Evolutionary conservation across 2,888 invertebrate genomes (phyloP).

Genomic region (Ypsolopha scabrella): DNA sequence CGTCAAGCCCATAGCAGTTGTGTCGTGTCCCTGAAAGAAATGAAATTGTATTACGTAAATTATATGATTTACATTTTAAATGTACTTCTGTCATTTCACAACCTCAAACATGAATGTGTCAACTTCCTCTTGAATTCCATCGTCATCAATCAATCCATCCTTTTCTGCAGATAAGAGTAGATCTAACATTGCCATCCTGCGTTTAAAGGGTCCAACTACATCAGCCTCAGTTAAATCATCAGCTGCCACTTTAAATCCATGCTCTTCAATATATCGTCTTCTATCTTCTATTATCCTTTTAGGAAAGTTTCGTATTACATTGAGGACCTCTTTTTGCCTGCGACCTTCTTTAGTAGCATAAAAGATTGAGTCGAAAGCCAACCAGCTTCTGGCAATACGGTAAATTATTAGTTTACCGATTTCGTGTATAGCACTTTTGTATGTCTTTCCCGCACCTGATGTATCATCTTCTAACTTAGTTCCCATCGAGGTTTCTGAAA

Average conservation of each 20-base stretch:
- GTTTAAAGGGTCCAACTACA: slow-evolving; percentile 38
- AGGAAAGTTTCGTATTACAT: slow-evolving; percentile 41
- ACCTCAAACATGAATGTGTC: slow-evolving; percentile 76
- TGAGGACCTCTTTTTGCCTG: slow-evolving; percentile 45
- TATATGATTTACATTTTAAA: neutral
- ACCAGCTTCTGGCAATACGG: slow-evolving; percentile 66
- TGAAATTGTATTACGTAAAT: neutral
- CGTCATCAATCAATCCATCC: slow-evolving; percentile 51
- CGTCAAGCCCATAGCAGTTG: slow-evolving; percentile 26
- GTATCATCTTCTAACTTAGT: slow-evolving; percentile 62
- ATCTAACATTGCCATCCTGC: slow-evolving; percentile 67
- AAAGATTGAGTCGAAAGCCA: slow-evolving; percentile 67
- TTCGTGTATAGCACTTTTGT: slow-evolving; percentile 68
- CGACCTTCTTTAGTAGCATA: slow-evolving; percentile 55
- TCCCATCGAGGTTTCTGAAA: slow-evolving; percentile 78
- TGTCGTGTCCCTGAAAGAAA: slow-evolving; percentile 30
- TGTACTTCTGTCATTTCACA: neutral
- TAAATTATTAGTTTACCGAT: slow-evolving; percentile 43
- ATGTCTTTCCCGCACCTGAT: slow-evolving; percentile 49
- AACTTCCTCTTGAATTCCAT: slow-evolving; percentile 72
- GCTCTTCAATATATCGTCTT: slow-evolving; percentile 20
- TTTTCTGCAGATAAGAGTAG: slow-evolving; percentile 55
- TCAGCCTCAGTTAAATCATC: slow-evolving; percentile 16
- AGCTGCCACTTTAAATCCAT: slow-evolving; percentile 5
- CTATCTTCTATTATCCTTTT: slow-evolving; percentile 45